phyloP scores from a whole-genome alignment of 2,797 vertebrate genomes.

The Hippoglossus hippoglossus region DNA sequence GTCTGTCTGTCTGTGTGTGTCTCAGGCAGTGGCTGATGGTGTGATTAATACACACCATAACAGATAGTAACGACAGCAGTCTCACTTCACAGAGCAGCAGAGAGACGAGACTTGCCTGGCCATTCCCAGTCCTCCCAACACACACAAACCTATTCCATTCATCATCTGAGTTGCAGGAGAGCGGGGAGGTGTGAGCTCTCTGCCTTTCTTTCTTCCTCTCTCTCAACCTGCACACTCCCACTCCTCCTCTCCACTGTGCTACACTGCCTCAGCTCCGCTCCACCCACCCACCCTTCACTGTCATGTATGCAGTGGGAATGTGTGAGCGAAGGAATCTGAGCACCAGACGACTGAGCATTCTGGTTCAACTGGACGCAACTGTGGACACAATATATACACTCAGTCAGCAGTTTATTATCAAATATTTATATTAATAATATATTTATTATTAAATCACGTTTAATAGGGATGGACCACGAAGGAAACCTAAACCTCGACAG shows the following conservation, averaged over 20 bases:
- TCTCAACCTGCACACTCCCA: constrained; percentile 16
- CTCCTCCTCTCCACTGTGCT: constrained; percentile 36
- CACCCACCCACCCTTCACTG: constrained; percentile 18
- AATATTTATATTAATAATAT: too few species aligned
- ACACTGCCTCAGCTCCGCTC: constrained; percentile 21
- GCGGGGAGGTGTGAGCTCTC: constrained; percentile 22
- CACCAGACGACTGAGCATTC: neutral
- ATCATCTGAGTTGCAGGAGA: constrained; percentile 58
- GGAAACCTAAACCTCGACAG: too few species aligned
- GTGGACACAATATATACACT: neutral
- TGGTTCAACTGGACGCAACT: neutral
- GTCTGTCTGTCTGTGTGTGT: constrained; percentile 16
- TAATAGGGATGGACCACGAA: too few species aligned
- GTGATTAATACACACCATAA: constrained; percentile 74
- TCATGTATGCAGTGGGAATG: neutral
- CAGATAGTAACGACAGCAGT: constrained; percentile 54
- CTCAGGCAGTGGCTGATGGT: constrained; percentile 52
- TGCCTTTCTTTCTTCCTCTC: constrained; percentile 26
- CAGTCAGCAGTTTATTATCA: too few species aligned
- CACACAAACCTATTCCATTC: constrained; percentile 55
- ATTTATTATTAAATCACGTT: too few species aligned
- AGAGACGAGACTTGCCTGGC: constrained; percentile 33
- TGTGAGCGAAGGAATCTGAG: neutral
- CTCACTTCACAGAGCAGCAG: constrained; percentile 46
- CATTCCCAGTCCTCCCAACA: constrained; percentile 36